Evolutionary conservation across 2,113 vertebrate genomes (phyloP).

Genomic region (Petaurus breviceps): DNA sequence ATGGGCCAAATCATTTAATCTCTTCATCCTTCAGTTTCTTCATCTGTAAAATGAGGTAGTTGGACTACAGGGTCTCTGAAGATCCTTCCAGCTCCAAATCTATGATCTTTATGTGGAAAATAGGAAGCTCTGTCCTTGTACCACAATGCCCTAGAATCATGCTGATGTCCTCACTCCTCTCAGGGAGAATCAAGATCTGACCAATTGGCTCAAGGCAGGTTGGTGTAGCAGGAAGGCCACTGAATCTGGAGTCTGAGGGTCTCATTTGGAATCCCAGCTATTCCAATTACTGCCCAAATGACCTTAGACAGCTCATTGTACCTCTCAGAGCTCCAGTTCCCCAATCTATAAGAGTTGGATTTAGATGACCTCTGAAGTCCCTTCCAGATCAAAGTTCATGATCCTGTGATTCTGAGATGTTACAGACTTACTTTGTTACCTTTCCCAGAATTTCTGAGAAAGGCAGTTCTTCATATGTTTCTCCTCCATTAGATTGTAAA

Average conservation of each 20-base stretch:
- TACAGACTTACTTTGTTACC: neutral
- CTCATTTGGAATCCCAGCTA: neutral
- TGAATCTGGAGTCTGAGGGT: neutral
- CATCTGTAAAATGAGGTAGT: neutral
- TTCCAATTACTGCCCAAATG: neutral
- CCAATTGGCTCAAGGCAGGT: neutral
- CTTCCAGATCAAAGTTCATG: neutral
- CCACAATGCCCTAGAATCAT: neutral
- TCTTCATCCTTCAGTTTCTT: neutral
- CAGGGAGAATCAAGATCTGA: neutral
- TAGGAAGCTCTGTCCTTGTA: neutral
- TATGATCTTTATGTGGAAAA: neutral
- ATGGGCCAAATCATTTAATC: neutral
- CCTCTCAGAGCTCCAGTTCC: neutral
- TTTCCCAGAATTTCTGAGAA: neutral
- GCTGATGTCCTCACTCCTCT: neutral
- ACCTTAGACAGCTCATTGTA: neutral
- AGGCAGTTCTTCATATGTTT: neutral
- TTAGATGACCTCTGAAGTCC: neutral
- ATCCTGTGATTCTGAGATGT: neutral
- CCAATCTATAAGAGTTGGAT: neutral
- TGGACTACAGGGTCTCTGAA: neutral
- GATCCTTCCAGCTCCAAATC: neutral
- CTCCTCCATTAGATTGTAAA: neutral
- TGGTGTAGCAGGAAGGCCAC: neutral